Evolutionary conservation across 1,140 invertebrate genomes (phyloP), one percentile per base, ranked within the genome.

Genomic region (Pseudomyrmex gracilis): DNA sequence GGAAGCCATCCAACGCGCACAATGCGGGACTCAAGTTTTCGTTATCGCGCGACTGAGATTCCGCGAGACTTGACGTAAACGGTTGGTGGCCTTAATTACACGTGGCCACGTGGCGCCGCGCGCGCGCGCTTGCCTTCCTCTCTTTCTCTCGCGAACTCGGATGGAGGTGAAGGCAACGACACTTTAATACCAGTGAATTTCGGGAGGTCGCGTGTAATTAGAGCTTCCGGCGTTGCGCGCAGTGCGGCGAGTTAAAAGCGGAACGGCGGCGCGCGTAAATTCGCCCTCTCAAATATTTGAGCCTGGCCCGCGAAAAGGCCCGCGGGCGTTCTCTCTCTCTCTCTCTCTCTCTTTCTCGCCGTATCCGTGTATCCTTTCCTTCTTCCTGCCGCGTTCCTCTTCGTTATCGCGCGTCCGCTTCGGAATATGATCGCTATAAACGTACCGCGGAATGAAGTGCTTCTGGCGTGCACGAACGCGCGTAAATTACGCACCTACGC

Each of bases 211-310:
- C 49, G 17, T 63, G 84, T 87, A 85, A 86, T 87, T 86, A 84
- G 73, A 71, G 74, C 78, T 71, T 34, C 67, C 66, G 66, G 10
- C 70, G 67, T 77, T 55, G 73, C 49, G 61, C 61, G 55, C 55
- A 17, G 13, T 20, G 55, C 22, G 74, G 63, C 55, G 55, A 85
- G 74, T 86, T 73, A 45, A 78, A 86, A 78, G 82, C 73, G 73
- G n/a, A 43, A 77, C 20, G 51, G 20, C 45, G 49, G n/a, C 17
- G n/a, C 24, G 47, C 12, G 22, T 66, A 83, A 83, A 77, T 74
- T 66, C 51, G 10, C 43, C 20, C 60, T 49, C 60, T 87, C 70
- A 89, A 87, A 90, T 87, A 87, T 86, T 90, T 90, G 66, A 85
- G 34, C 53, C 49, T 67, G 51, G 2, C 47, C 34, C 60, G 71